Base-by-base conservation (phyloP, 2,113 vertebrate species). In the Dipodomys spectabilis region DNA sequence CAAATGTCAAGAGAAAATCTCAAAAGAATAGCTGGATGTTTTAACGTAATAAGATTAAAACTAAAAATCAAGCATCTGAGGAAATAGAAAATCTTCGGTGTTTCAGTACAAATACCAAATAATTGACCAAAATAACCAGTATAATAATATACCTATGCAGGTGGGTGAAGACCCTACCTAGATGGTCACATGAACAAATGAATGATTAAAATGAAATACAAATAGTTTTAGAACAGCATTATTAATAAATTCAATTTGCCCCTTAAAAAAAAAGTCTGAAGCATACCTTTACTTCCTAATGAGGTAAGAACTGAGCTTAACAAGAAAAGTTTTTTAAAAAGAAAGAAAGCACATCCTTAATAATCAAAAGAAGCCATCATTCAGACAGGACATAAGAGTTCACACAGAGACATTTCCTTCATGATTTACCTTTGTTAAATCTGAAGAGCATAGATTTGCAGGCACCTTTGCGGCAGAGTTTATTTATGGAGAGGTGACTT, bases 401-500 rank as follows among this genome's bases (percentile, higher is more conserved):
- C 53, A 57, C 82, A 32, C 35, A 13, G 13, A 75, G 0, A 12
- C 1, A 16, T 62, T 91, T 91, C 45, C 0, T 0, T 57, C 23
- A 0, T 25, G 74, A 93, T 0, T 0, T 28, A 83, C n/a, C 10
- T 10, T 39, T 0, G 1, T 84, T 95, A 35, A 23, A 39, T 93
- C 88, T 93, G 90, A 69, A 79, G 84, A 96, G 78, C 45, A 20
- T 45, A 19, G 6, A 77, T 97, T 96, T 95, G 25, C 80, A 82
- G 62, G 67, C 65, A 35, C 23, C 8, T 79, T 93, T 95, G 93
- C 73, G 64, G 32, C 45, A 19, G 75, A 53, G 1, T 95, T 97
- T 96, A 78, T 96, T 97, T 96, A 86, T 80, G 53, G 96, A 86
- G 35, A 79, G 77, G 78, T 78, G 87, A 95, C 93, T 90, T 88